Base-by-base conservation (phyloP, 2,797 vertebrate genomes). In the Melopsittacus undulatus region DNA sequence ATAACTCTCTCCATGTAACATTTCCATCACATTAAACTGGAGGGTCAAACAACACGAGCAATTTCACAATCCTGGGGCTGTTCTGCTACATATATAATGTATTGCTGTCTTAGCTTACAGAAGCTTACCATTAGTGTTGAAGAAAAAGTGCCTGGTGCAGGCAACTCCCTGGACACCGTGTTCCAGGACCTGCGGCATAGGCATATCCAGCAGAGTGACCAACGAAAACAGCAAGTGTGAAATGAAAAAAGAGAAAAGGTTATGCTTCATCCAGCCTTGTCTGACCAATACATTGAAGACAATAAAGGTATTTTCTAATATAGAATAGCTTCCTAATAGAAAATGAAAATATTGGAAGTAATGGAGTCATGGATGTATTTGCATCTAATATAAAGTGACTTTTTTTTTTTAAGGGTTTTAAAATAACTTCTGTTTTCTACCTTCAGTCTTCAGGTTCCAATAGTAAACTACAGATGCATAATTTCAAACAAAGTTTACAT, bases 111-210 rank as follows among this genome's bases (percentile, higher is more conserved):
- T 98, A 99, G 99, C 98, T 98, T 99, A 99, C 98, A 99, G 98
- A 98, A 98, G 98, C 97, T 98, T 98, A 96, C 98, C 98, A 52
- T 98, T 99, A 96, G 98, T 98, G 97, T 98, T 99, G 98, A 99
- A 98, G 98, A 99, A 98, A 94, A 99, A 99, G 94, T 99, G 99
- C 94, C 97, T 99, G 75, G 96, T 99, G 62, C 99, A 99, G 98
- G 98, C 98, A 75, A 99, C 99, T 2, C 98, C 98, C 61, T 99
- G 99, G 99, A 99, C 98, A 46, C 98, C 98, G 49, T 99, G 99
- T 91, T 99, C 99, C 43, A 98, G 97, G 94, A 98, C 98, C 92
- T 99, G 99, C 14, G 99, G 98, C 68, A 97, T 99, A 67, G 99
- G 99, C 64, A 98, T 99, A 94, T 99, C 99, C 23, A 98, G 98